phyloP scores from a whole-genome alignment of 2,888 invertebrate genomes.

The Liopterus haemorrhoidalis region DNA sequence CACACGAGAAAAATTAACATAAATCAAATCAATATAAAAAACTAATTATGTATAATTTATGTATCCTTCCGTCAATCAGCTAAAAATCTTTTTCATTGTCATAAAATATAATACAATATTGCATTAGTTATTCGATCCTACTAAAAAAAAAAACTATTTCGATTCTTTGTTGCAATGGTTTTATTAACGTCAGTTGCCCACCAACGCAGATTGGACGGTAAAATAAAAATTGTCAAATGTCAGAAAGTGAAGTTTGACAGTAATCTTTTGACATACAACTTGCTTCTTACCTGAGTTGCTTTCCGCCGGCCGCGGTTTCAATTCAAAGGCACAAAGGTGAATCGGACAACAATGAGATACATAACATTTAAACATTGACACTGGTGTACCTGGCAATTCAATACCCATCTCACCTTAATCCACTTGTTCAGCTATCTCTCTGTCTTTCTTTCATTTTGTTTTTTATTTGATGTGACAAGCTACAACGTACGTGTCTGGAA shows the following conservation, averaged over 20 bases:
- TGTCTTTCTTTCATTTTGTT: conserved; percentile 4
- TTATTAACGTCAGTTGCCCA: too few species aligned
- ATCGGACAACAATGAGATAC: conserved; percentile 24
- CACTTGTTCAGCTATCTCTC: neutral
- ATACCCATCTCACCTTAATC: conserved; percentile 1
- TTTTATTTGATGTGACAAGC: conserved; percentile 17
- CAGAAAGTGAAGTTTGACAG: conserved; percentile 18
- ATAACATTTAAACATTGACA: conserved; percentile 24
- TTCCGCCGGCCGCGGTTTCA: conserved; percentile 15
- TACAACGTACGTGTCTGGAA: conserved; percentile 20
- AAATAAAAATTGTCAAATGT: conserved; percentile 23
- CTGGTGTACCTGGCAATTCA: conserved; percentile 7
- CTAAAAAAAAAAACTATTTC: too few species aligned
- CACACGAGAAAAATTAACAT: too few species aligned
- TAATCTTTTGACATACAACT: conserved; percentile 23
- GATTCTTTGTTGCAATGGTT: too few species aligned
- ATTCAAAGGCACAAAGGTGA: conserved; percentile 23
- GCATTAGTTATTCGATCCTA: too few species aligned
- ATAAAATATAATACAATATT: too few species aligned
- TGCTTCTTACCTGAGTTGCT: conserved; percentile 12
- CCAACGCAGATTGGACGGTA: conserved; percentile 18
- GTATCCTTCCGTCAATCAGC: too few species aligned
- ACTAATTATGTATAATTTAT: too few species aligned
- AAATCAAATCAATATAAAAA: too few species aligned
- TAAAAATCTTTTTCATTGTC: too few species aligned